Percentiles rank a stretch among this genome's conserved stretches.
phyloP scores from a whole-genome alignment of 2,113 vertebrate species.

The Tiliqua scincoides region DNA sequence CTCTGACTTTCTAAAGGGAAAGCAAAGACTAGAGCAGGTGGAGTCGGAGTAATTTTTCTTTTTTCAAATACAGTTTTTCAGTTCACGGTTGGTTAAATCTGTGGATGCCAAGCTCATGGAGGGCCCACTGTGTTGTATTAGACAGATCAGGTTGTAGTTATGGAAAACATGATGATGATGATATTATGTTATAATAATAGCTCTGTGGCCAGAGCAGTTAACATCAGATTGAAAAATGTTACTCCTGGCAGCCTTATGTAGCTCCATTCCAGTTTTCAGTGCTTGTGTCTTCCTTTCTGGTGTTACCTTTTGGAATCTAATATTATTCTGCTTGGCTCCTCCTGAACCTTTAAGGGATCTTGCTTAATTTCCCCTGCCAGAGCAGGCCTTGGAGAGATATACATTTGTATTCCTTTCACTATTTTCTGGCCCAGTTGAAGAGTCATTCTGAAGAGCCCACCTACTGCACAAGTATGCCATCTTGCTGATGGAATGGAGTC shows the following conservation, averaged over 20 bases:
- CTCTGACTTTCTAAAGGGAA: no score
- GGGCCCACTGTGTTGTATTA: no score
- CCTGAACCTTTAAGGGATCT: not conserved
- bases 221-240: no score
- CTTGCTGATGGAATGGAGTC: slow-evolving; percentile 13
- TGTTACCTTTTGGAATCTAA: not conserved
- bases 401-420: slow-evolving; percentile 29
- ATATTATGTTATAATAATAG: no score
- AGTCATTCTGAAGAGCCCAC: not conserved
- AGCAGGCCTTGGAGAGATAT: not conserved
- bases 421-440: not conserved
- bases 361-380: slow-evolving; percentile 9
- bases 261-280: not conserved
- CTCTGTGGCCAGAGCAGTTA: no score
- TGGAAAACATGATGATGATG: no score
- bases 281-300: not conserved
- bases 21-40: no score
- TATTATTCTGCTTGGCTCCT: not conserved
- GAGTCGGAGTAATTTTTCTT: no score
- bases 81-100: no score
- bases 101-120: no score
- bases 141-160: no score
- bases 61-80: no score
- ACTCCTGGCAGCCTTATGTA: not conserved
- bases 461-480: not conserved